These are phyloP conservation scores for Urosaurus nigricauda DNA, from an alignment of 2,797 vertebrate species.

Conservation along the genomic window DNA sequence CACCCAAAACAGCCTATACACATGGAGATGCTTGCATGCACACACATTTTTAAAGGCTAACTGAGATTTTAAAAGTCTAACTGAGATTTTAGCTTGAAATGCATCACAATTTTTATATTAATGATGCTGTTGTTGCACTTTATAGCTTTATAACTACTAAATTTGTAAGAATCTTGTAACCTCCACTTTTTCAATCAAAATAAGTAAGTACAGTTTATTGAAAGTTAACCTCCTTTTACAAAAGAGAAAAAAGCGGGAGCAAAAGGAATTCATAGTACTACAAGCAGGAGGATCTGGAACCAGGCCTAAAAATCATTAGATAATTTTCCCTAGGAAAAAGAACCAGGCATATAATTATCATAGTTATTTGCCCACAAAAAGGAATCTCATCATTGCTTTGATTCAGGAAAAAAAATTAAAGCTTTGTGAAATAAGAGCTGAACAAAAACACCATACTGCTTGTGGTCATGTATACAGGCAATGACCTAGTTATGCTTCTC, in stretches of 20 bases:
- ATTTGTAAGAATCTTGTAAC: background rate
- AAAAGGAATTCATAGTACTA: background rate
- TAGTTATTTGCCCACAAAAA: background rate
- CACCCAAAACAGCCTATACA: background rate
- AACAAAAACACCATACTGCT: background rate
- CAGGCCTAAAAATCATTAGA: background rate
- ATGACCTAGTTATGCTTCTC: conserved; percentile 1
- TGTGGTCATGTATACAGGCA: background rate
- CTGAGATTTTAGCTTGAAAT: background rate
- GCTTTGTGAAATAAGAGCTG: conserved; percentile 4
- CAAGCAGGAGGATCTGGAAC: background rate
- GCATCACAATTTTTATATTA: background rate
- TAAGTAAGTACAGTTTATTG: background rate
- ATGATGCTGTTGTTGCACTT: background rate
- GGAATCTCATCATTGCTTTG: background rate
- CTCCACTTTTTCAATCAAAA: background rate
- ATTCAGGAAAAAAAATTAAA: background rate
- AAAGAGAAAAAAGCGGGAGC: background rate
- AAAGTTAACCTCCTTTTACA: background rate
- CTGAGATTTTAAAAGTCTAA: background rate
- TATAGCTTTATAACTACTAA: background rate
- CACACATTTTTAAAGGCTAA: background rate
- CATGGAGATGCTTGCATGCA: too few relatives aligned
- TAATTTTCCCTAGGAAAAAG: background rate
- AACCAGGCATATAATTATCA: background rate